Evolutionary conservation across 92 coral and sea anemone species (phyloP).

Genomic region (Nematostella vectensis): DNA sequence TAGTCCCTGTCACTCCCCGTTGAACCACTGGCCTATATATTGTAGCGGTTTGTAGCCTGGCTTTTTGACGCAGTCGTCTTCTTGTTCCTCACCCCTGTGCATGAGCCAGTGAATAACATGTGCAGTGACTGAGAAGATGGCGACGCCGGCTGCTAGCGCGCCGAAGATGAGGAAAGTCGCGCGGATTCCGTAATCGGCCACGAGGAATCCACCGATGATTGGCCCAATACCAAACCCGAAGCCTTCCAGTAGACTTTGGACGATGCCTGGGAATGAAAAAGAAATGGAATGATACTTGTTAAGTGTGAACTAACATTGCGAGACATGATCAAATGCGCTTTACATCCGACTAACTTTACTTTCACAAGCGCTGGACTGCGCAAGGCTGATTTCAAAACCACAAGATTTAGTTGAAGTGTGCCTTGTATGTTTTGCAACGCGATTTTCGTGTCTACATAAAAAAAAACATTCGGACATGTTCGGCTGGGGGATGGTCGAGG

Average conservation of each 20-base stretch:
- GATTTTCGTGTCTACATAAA: too few relatives aligned
- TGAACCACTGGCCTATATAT: neutral
- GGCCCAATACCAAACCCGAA: slow-evolving; percentile 46
- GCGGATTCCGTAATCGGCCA: slow-evolving; percentile 21
- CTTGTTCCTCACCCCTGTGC: neutral
- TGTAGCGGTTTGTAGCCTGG: neutral
- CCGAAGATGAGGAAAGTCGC: slow-evolving; percentile 31
- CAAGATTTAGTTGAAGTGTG: too few relatives aligned
- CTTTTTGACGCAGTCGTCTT: neutral
- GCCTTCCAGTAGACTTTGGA: slow-evolving; percentile 24
- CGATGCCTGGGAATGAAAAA: slow-evolving; percentile 18
- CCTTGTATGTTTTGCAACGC: too few relatives aligned
- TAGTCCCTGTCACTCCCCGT: neutral
- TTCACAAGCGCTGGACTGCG: neutral
- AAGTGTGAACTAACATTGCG: too few relatives aligned
- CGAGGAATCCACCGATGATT: slow-evolving; percentile 30
- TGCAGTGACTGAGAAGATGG: slow-evolving; percentile 15
- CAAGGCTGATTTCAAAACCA: too few relatives aligned
- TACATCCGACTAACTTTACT: too few relatives aligned
- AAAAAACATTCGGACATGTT: too few relatives aligned
- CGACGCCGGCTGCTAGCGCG: slow-evolving; percentile 29
- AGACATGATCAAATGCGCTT: too few relatives aligned
- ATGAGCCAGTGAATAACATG: slow-evolving; percentile 17
- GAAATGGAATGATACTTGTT: too few relatives aligned
- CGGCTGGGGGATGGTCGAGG: too few relatives aligned